Percentiles rank a stretch among this genome's conserved stretches.
Conservation (phyloP, 1,140 invertebrate species). For the Caenorhabditis remanei region DNA sequence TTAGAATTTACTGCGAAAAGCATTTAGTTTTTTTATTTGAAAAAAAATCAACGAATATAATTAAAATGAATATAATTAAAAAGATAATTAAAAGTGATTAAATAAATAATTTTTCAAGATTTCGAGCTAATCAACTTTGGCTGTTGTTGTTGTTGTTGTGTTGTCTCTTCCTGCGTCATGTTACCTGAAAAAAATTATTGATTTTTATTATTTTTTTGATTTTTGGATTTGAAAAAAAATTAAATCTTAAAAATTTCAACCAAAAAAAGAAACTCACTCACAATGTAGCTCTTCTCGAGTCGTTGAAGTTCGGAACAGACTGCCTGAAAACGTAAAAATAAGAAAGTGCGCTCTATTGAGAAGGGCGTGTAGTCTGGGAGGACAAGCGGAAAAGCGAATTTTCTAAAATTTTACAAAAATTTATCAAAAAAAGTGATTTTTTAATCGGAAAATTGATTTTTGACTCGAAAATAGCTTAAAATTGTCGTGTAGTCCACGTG, state of each 20-base stretch:
- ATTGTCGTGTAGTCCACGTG: too few species aligned
- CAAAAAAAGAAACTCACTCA: background rate
- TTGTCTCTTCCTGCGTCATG: constrained; percentile 13
- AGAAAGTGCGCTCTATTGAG: background rate
- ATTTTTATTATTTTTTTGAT: too few species aligned
- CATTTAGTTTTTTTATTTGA: background rate
- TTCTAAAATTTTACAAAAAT: too few species aligned
- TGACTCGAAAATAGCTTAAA: too few species aligned
- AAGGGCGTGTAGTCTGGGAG: too few species aligned
- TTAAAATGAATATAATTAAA: background rate
- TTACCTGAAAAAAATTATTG: background rate
- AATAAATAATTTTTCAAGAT: background rate
- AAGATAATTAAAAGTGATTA: background rate
- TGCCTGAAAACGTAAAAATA: constrained; percentile 1
- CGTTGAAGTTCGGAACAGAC: background rate
- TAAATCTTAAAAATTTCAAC: background rate
- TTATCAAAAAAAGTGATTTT: too few species aligned
- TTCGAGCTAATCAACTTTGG: background rate
- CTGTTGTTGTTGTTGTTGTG: background rate
- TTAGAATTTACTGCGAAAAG: too few species aligned
- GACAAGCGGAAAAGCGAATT: too few species aligned
- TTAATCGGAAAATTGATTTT: too few species aligned
- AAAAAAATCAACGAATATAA: background rate
- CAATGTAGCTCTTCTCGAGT: constrained; percentile 44
- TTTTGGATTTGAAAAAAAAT: too few species aligned